Evolutionary conservation across 2,888 invertebrate genomes (phyloP).

Genomic region (Pedicia rivosa): DNA sequence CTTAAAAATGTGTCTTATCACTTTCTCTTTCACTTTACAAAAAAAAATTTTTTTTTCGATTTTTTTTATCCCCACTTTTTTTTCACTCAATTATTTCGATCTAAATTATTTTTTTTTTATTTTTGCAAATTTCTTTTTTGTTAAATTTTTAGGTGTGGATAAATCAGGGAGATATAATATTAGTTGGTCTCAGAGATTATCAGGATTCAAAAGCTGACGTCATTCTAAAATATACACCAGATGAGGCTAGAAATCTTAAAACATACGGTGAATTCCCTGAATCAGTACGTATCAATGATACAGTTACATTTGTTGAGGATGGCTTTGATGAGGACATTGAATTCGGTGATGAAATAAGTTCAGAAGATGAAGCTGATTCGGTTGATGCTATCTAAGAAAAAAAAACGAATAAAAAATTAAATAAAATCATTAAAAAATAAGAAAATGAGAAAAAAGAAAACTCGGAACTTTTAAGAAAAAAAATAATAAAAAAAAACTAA

Average conservation of each 20-base stretch:
- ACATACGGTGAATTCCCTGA: conserved; percentile 98
- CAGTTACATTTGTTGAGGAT: conserved; percentile 86
- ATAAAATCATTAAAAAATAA: too few relatives aligned
- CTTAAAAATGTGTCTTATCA: too few relatives aligned
- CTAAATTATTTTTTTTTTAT: background rate
- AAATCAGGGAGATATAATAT: conserved; percentile 95
- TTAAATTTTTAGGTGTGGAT: conserved; percentile 65
- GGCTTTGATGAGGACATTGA: conserved; percentile 94
- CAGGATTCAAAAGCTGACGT: conserved; percentile 98
- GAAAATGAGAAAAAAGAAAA: too few relatives aligned
- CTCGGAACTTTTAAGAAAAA: too few relatives aligned
- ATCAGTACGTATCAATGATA: conserved; percentile 93
- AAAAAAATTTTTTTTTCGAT: background rate
- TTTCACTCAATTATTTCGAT: background rate
- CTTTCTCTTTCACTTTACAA: background rate
- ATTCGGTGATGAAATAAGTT: conserved; percentile 89
- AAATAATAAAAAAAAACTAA: too few relatives aligned
- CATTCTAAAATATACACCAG: conserved; percentile 96
- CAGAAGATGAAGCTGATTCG: conserved; percentile 70
- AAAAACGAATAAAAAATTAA: too few relatives aligned
- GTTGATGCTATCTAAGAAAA: conserved; percentile 53
- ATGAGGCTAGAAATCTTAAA: conserved; percentile 97
- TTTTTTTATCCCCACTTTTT: conserved; percentile 14
- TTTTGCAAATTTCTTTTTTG: conserved; percentile 9
- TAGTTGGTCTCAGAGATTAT: conserved; percentile 94